Evolutionary conservation across 2,797 vertebrate genomes (phyloP), one percentile per base, ranked within the genome.

Genomic region (Sparidentex hasta): DNA sequence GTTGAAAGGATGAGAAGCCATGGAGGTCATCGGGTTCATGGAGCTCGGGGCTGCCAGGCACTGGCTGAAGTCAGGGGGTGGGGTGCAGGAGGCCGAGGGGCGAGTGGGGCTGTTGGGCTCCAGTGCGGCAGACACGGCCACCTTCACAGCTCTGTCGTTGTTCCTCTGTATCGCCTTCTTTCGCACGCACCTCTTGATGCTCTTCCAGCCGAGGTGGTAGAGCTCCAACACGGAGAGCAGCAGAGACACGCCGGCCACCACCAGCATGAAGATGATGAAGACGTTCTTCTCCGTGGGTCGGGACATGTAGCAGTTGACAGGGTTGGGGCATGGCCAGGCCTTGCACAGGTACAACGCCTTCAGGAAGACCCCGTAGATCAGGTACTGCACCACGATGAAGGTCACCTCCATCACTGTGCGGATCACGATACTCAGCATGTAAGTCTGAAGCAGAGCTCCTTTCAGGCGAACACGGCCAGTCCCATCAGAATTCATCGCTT

Each of bases 271-370:
- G 83, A 99, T 84, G 0, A 99, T 99, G 92, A 99, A 99, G 64
- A 99, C 96, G 0, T 99, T 99, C 92, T 99, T 99, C 95, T 99
- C 98, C 0, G 98, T 99, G 71, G 98, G 98, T 3, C 98, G 94
- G 4, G 98, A 99, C 80, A 99, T 97, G 1, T 98, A 99, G 87
- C 98, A 99, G 93, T 99, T 98, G 87, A 99, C 98, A 0, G 95
- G 95, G 90, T 99, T 97, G 17, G 98, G 98, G 58, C 98, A 99
- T 43, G 98, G 98, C 41, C 91, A 95, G 20, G 96, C 72, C 25
- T 95, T 94, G 90, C 98, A 99, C 54, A 95, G 91, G 12, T 99
- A 98, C 71, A 99, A 58, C 0, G 97, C 96, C 70, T 95, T 88
- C 84, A 99, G 94, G 90, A 99, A 99, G 84, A 99, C 94, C 4